Evolutionary conservation across 2,888 invertebrate species (phyloP), one percentile per base, ranked within the genome.

Genomic region (Volucella inflata): DNA sequence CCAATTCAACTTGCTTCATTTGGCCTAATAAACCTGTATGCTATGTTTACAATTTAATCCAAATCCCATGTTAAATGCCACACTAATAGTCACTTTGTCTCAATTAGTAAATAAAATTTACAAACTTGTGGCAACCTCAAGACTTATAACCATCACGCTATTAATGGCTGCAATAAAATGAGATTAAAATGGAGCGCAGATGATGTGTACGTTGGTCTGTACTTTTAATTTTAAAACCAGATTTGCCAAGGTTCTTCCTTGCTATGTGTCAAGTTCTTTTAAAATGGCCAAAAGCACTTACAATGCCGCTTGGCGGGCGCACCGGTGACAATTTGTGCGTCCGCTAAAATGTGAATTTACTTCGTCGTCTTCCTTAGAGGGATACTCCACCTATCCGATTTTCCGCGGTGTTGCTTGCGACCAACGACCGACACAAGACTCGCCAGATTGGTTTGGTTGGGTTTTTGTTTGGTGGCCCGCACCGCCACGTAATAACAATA

Each of bases 1-100:
- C 0, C 30, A 78, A 78, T 57, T 10, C 12, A 51, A 62, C 53
- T 42, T 3, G 38, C n/a, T 40, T 53, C 44, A 17, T 16, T 30
- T 42, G 17, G 21, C 42, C 14, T 17, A 62, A 75, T 75, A 79
- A 83, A 83, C 44, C 64, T 75, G 60, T 21, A 38, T 46, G 44
- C 76, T 67, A 68, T 81, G 76, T 81, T 72, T 68, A 85, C 85
- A 80, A 77, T 85, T 85, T 85, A 81, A 85, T 85, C 76, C 76
- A 77, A 77, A 81, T 85, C 62, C 72, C 60, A 67, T 85, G 85
- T 81, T 68, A 67, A 68, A 57, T 64, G 85, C 57, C 81, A 85
- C 40, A 14, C 72, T 85, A 76, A 85, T 85, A 72, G 85, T 71
- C 71, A 85, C 81, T 85, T 85, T 85, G 85, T 85, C 85, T 85